Evolutionary conservation across 2,888 invertebrate species (phyloP).

Genomic region (Drosophila rellima): DNA sequence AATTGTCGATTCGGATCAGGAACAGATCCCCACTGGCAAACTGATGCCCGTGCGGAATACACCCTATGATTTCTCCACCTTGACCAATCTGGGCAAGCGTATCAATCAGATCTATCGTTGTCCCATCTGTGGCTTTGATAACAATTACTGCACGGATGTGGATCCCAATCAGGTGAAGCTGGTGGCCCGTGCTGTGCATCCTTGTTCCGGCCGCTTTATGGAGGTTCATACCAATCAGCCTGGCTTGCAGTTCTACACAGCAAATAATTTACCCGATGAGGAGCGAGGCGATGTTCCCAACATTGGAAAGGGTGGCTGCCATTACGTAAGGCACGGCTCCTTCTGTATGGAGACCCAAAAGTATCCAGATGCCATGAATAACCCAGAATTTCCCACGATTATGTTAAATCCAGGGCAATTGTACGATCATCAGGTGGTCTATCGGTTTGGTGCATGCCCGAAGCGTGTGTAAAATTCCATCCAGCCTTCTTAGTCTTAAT

Average conservation of each 20-base stretch:
- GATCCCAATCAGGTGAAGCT: constrained; percentile 85
- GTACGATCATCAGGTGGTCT: constrained; percentile 88
- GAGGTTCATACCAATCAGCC: constrained; percentile 95
- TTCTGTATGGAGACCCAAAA: constrained; percentile 96
- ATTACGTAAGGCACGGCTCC: constrained; percentile 91
- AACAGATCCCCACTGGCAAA: constrained; percentile 91
- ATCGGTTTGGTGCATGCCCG: constrained; percentile 70
- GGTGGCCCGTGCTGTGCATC: constrained; percentile 90
- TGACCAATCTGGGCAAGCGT: constrained; percentile 89
- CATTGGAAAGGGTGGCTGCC: constrained; percentile 89
- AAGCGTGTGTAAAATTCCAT: constrained; percentile 50
- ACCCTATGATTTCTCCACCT: constrained; percentile 90
- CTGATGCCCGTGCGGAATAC: constrained; percentile 90
- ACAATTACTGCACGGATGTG: constrained; percentile 61
- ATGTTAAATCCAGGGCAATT: constrained; percentile 90
- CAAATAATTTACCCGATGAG: constrained; percentile 90
- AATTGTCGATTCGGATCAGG: constrained; percentile 90
- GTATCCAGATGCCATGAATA: constrained; percentile 95
- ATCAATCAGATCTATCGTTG: constrained; percentile 88
- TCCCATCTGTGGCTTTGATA: constrained; percentile 85
- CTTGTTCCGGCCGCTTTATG: constrained; percentile 90
- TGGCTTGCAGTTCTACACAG: constrained; percentile 95
- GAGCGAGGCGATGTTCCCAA: constrained; percentile 87
- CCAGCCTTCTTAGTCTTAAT: not conserved
- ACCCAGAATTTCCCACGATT: constrained; percentile 91